These are phyloP conservation scores for Aphidius ervi DNA, from an alignment of 1,140 invertebrate genomes.

Conservation along the genomic window DNA sequence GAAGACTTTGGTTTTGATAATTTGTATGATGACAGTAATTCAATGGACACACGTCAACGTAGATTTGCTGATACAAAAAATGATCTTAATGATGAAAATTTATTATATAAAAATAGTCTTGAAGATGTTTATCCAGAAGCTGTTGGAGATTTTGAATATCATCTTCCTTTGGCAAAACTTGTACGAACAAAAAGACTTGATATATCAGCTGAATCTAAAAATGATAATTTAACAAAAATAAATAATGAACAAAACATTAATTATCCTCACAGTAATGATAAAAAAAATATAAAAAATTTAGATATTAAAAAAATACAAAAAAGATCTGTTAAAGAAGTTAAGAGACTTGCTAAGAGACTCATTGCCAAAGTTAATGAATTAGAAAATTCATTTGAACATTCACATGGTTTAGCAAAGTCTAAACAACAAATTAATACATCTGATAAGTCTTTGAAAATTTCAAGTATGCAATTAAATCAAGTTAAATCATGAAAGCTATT, in stretches of 20 bases:
- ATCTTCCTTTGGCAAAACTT: slow-evolving; percentile 2
- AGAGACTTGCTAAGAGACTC: slow-evolving; percentile 14
- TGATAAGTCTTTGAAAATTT: too few species aligned
- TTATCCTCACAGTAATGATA: not conserved
- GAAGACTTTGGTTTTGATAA: too few species aligned
- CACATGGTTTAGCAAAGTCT: too few species aligned
- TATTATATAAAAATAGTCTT: slow-evolving; percentile 8
- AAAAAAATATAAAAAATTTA: slow-evolving; percentile 5
- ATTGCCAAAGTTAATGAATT: slow-evolving; percentile 15
- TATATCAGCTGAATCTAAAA: not conserved
- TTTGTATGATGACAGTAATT: too few species aligned
- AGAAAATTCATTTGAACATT: slow-evolving; percentile 5
- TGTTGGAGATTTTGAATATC: slow-evolving; percentile 7
- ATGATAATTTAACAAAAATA: slow-evolving; percentile 3
- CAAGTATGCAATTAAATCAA: too few species aligned
- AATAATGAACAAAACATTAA: slow-evolving; percentile 1
- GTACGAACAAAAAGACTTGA: slow-evolving; percentile 16
- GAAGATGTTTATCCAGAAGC: slow-evolving; percentile 19
- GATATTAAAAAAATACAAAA: not conserved
- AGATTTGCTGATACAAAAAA: not conserved
- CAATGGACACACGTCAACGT: not conserved
- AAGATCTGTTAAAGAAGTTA: slow-evolving; percentile 15
- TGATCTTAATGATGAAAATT: slow-evolving; percentile 6
- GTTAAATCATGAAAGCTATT: too few species aligned
- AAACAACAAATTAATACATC: too few species aligned